A percentile compares a stretch with the other conserved stretches of the same genome.
Conservation (phyloP, 2,113 vertebrate species). For the Mirounga angustirostris region DNA sequence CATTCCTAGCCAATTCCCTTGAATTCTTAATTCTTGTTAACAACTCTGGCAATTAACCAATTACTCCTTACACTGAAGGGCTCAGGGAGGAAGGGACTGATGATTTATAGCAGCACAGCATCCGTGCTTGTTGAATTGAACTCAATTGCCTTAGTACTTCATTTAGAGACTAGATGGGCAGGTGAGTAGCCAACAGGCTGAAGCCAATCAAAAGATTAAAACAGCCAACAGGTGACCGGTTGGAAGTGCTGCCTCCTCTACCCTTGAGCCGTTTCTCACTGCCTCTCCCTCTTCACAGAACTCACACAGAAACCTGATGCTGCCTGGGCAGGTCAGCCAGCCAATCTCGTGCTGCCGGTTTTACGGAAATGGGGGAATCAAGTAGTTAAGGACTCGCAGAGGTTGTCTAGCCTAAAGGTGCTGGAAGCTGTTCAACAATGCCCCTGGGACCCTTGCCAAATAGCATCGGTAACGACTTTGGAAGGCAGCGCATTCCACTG, state of each 20-base stretch:
- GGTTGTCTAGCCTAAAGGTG: not conserved
- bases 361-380: not conserved
- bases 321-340: not conserved
- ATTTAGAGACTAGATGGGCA: slow-evolving; percentile 66
- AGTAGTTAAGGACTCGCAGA: not conserved
- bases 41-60: slow-evolving; percentile 83
- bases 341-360: not conserved
- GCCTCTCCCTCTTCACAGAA: not conserved
- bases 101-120: slow-evolving; percentile 74
- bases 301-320: not conserved
- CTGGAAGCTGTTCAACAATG: not conserved
- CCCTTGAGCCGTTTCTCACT: not conserved
- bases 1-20: slow-evolving; percentile 73
- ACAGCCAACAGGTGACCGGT: slow-evolving; percentile 13
- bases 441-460: not conserved
- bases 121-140: slow-evolving; percentile 67
- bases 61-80: slow-evolving; percentile 78
- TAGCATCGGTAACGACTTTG: not conserved
- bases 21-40: slow-evolving; percentile 83
- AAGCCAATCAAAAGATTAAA: slow-evolving; percentile 1
- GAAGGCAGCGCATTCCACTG: not conserved
- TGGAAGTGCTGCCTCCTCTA: not conserved
- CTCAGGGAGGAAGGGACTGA: slow-evolving; percentile 73
- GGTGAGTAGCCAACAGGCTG: slow-evolving; percentile 68
- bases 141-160: slow-evolving; percentile 58